Evolutionary conservation across 2,113 vertebrate genomes (phyloP).

Genomic region (Cyanoliseus patagonus): DNA sequence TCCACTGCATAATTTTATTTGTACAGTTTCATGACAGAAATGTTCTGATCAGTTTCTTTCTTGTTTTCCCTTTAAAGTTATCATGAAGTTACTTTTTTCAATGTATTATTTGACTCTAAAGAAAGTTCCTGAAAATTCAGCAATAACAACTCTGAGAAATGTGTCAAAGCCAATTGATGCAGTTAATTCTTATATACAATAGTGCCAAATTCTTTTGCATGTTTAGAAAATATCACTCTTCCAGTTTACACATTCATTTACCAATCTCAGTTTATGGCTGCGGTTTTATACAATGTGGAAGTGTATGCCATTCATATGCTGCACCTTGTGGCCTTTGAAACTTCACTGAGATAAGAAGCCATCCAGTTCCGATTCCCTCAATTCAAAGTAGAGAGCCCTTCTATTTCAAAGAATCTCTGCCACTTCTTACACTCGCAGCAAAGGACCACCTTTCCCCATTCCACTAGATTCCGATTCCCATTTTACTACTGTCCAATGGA

Average conservation of each 20-base stretch:
- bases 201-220: neutral
- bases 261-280: neutral
- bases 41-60: neutral
- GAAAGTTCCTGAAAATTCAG: neutral
- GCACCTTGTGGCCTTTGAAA: slow-evolving; percentile 31
- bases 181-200: neutral
- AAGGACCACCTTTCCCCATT: neutral
- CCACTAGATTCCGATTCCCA: neutral
- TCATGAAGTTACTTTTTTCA: neutral
- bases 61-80: neutral
- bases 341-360: neutral
- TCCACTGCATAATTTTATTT: neutral
- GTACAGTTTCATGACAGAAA: neutral
- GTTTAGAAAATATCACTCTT: neutral
- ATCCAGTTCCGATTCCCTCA: neutral
- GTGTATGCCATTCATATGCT: neutral
- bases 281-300: slow-evolving; percentile 9
- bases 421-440: neutral
- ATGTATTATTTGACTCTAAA: neutral
- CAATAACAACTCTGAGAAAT: neutral
- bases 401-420: neutral
- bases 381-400: neutral
- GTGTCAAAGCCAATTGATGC: neutral
- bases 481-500: neutral
- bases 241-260: neutral